Evolutionary conservation across 2,113 vertebrate species (phyloP).

Genomic region (Corydoras sp.): DNA sequence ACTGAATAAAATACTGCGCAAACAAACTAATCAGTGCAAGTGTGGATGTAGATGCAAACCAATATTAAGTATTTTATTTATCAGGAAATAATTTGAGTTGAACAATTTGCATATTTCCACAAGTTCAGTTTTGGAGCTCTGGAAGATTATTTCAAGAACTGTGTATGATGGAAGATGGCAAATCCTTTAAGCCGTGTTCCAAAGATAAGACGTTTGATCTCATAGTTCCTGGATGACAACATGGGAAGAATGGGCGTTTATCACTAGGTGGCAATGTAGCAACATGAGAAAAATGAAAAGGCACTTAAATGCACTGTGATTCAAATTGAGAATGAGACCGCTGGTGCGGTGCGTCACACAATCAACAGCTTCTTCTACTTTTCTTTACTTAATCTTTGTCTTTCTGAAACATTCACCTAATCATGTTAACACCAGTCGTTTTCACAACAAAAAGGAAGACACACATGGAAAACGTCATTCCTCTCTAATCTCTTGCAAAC

Average conservation of each 20-base stretch:
- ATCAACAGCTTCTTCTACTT: constrained; percentile 24
- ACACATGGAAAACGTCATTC: neutral
- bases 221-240: constrained; percentile 32
- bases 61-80: constrained; percentile 30
- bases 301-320: neutral
- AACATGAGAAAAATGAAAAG: constrained; percentile 51
- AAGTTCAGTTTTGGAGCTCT: constrained; percentile 6
- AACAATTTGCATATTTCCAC: constrained; percentile 18
- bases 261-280: constrained; percentile 73
- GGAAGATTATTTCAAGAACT: constrained; percentile 4
- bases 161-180: constrained; percentile 25
- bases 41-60: no score
- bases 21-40: no score
- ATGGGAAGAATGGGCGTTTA: constrained; percentile 23
- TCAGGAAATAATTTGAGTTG: neutral
- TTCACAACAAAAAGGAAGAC: neutral
- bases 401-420: constrained; percentile 27
- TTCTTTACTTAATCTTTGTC: constrained; percentile 32
- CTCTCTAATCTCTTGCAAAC: neutral
- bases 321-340: constrained; percentile 13
- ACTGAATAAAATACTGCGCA: constrained; percentile 15
- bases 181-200: constrained; percentile 36
- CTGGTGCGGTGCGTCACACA: constrained; percentile 3
- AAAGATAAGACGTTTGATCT: constrained; percentile 41
- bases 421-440: neutral